Percentiles rank a stretch among this genome's conserved stretches.
Conservation (phyloP, 23 tunicate genomes). For the Clavelina lepadiformis region DNA sequence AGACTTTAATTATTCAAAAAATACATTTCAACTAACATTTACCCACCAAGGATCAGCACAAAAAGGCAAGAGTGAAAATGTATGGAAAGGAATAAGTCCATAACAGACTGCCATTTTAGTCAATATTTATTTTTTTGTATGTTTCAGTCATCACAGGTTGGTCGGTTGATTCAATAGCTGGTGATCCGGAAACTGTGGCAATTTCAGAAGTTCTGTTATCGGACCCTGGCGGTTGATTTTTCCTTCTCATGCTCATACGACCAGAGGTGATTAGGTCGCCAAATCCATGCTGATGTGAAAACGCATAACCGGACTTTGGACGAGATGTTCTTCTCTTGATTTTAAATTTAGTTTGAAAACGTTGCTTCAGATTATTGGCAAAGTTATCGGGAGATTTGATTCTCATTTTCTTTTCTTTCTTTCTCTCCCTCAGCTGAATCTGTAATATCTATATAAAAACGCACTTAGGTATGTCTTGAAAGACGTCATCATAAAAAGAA, state of each 20-base stretch:
- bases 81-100: too few species aligned
- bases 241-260: slow-evolving; percentile 74
- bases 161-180: too few species aligned
- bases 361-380: slow-evolving; percentile 21
- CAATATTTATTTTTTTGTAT: too few species aligned
- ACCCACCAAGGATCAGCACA: too few species aligned
- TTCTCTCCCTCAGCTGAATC: slow-evolving; percentile 38
- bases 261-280: slow-evolving; percentile 85
- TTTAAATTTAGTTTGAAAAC: slow-evolving; percentile 19
- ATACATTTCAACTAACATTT: too few species aligned
- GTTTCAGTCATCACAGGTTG: too few species aligned
- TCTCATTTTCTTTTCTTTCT: slow-evolving; percentile 15
- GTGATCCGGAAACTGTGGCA: too few species aligned
- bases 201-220: too few species aligned
- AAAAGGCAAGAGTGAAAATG: too few species aligned
- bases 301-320: slow-evolving; percentile 88
- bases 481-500: background rate
- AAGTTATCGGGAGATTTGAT: slow-evolving; percentile 29
- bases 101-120: too few species aligned
- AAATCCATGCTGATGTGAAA: slow-evolving; percentile 90
- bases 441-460: slow-evolving; percentile 35
- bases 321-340: slow-evolving; percentile 39
- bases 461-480: background rate
- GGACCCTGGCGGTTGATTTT: background rate
- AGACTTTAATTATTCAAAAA: too few species aligned